These are phyloP conservation scores for Phortica variegata DNA, from an alignment of 1,140 invertebrate genomes.

Conservation along the genomic window DNA sequence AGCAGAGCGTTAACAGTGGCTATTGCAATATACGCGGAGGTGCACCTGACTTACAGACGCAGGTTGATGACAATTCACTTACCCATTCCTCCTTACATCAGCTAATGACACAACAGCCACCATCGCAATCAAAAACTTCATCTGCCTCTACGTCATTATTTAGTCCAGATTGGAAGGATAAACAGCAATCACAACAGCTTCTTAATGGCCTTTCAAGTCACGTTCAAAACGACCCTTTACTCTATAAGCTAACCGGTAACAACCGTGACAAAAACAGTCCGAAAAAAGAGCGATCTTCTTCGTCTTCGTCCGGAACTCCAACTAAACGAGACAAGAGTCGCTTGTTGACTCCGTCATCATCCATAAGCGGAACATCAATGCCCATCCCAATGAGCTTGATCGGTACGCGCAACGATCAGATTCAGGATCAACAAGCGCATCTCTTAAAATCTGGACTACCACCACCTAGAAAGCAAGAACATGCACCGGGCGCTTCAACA, in stretches of 20 bases:
- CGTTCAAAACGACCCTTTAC: constrained; percentile 29
- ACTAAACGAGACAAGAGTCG: constrained; percentile 47
- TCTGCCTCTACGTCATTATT: constrained; percentile 34
- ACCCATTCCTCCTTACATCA: neutral
- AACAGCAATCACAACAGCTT: constrained; percentile 30
- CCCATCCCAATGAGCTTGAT: neutral
- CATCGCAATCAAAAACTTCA: constrained; percentile 21
- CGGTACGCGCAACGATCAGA: constrained; percentile 3
- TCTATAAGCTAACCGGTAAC: constrained; percentile 39
- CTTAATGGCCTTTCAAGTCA: constrained; percentile 34
- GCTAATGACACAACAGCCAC: constrained; percentile 13
- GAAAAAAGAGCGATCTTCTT: constrained; percentile 33
- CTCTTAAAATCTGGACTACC: constrained; percentile 26
- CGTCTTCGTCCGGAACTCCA: constrained; percentile 16
- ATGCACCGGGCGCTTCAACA: constrained; percentile 14
- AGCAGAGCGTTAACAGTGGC: constrained; percentile 12
- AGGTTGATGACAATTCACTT: neutral
- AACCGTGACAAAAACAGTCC: constrained; percentile 37
- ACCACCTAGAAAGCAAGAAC: constrained; percentile 24
- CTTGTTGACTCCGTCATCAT: constrained; percentile 11
- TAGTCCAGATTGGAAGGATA: constrained; percentile 51
- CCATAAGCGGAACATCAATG: neutral
- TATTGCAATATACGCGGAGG: constrained; percentile 10
- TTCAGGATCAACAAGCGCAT: constrained; percentile 7
- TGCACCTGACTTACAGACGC: constrained; percentile 14